Evolutionary conservation across 2,888 invertebrate species (phyloP).

Genomic region (Phengaris alcon): DNA sequence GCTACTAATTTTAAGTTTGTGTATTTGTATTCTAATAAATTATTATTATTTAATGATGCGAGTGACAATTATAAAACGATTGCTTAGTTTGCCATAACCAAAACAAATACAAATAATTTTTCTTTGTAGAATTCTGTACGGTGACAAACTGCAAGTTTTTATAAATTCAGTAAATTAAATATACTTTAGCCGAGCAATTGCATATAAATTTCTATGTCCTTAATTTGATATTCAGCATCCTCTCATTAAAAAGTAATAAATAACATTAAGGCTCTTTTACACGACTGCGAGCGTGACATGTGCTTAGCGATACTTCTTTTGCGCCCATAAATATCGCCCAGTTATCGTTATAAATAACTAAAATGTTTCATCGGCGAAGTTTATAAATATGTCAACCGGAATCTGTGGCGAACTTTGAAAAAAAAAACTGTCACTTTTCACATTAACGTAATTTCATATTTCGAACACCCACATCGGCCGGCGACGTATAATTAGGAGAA

Average conservation of each 20-base stretch:
- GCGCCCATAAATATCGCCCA: slow-evolving; percentile 61
- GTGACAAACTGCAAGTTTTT: not conserved
- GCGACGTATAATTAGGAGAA: slow-evolving; percentile 74
- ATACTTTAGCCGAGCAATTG: slow-evolving; percentile 21
- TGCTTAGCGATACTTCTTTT: slow-evolving; percentile 57
- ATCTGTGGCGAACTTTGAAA: slow-evolving; percentile 40
- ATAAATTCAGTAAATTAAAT: slow-evolving; percentile 18
- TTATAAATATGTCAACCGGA: slow-evolving; percentile 48
- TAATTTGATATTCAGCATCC: slow-evolving; percentile 49
- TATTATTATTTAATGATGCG: too few species aligned
- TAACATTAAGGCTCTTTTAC: slow-evolving; percentile 72
- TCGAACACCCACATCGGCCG: slow-evolving; percentile 75
- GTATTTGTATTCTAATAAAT: too few species aligned
- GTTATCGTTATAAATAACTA: slow-evolving; percentile 52
- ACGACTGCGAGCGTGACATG: slow-evolving; percentile 58
- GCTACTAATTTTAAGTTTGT: not conserved
- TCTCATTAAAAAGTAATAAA: slow-evolving; percentile 76
- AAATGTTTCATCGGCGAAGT: slow-evolving; percentile 42
- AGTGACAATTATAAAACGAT: too few species aligned
- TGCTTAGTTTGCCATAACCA: too few species aligned
- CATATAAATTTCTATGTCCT: slow-evolving; percentile 37
- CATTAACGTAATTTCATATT: slow-evolving; percentile 71
- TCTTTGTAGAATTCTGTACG: too few species aligned
- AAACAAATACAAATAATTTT: too few species aligned
- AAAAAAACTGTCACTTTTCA: slow-evolving; percentile 68